phyloP scores from a whole-genome alignment of 2,797 vertebrate genomes.

The Myotis vivesi region DNA sequence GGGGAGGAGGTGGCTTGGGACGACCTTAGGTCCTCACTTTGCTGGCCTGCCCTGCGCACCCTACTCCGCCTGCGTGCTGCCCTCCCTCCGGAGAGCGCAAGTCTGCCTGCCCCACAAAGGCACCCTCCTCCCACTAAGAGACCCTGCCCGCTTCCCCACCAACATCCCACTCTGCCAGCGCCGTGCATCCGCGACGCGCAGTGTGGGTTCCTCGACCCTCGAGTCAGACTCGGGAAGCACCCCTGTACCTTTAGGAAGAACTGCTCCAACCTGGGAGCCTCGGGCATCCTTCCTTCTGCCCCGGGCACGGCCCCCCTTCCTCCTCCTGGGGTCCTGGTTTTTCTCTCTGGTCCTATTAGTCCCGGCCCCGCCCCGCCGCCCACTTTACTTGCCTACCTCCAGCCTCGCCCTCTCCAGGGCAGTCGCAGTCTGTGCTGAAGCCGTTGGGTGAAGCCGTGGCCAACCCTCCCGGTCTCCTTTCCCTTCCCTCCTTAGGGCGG shows the following conservation, averaged over 20 bases:
- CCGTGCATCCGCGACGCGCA: neutral
- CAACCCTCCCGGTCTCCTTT: neutral
- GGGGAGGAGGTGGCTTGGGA: slow-evolving; percentile 8
- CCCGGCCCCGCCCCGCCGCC: neutral
- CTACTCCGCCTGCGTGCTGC: neutral
- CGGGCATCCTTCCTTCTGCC: neutral
- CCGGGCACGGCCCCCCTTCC: neutral
- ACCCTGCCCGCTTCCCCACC: neutral
- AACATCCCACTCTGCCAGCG: neutral
- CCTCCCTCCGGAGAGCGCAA: neutral
- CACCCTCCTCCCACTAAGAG: neutral
- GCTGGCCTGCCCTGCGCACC: neutral
- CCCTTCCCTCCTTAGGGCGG: neutral
- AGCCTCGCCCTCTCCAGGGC: neutral
- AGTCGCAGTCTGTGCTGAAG: neutral
- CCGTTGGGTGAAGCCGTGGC: neutral
- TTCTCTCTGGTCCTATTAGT: neutral
- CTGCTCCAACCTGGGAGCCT: neutral
- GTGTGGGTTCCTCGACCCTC: neutral
- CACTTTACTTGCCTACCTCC: neutral
- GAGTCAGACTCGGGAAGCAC: neutral
- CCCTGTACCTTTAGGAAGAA: neutral
- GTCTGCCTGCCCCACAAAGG: neutral
- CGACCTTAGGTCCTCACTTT: neutral
- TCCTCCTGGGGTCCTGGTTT: neutral